Base-by-base conservation (phyloP, 2,797 vertebrate species). In the Lagorchestes hirsutus region DNA sequence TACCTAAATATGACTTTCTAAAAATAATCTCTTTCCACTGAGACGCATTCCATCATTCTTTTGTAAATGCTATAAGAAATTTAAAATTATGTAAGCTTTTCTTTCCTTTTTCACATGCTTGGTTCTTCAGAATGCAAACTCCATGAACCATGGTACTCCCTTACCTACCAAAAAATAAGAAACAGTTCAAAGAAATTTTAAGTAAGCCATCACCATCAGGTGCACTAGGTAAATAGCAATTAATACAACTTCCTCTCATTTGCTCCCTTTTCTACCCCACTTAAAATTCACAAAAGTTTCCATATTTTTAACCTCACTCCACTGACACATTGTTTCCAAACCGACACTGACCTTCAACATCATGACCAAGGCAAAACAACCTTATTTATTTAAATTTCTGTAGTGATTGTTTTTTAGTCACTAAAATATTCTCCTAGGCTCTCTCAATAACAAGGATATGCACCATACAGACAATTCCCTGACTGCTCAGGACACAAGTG, bases 251-350 rank as follows among this genome's bases (percentile, higher is more conserved):
- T 94, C 54, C 54, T 9, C 57, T 40, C 92, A 59, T 46, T 24
- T 4, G n/a, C 62, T 67, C 93, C 40, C 91, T 57, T 87, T 67
- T 31, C 87, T 40, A 57, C 3, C 29, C 24, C 55, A 58, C 50
- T 55, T 92, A 74, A 94, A 96, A 82, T 54, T 93, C 92, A 95
- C 34, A 62, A 10, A 62, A 62, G 58, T 31, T 62, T 62, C 59
- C 58, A 57, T 27, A 28, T 57, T 58, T 58, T 58, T 28, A 67
- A 67, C 90, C 56, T 96, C 55, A 93, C 57, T 59, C 92, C 54
- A 93, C 55, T 92, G 93, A 94, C 14, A 92, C 50, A 91, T 16
- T 91, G 92, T 31, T 93, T 96, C 54, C 67, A 90, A 96, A 96
- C 8, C 74, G 94, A 74, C 4, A 93, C 54, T 40, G 93, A 94